These are phyloP conservation scores for Cryptoleucopteryx plumbea DNA, from an alignment of 2,113 vertebrate species.

Conservation along the genomic window DNA sequence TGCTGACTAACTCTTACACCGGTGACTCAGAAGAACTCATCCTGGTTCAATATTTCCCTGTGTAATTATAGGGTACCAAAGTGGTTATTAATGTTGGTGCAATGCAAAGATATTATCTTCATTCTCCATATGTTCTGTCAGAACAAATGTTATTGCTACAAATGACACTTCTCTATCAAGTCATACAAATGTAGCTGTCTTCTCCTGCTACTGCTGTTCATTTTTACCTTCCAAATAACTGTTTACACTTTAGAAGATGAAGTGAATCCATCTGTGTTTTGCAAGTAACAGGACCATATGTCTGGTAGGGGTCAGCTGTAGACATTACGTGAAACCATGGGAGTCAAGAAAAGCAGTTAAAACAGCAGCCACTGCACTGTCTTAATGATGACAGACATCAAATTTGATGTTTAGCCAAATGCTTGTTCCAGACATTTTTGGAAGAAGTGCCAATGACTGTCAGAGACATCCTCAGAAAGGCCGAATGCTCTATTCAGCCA, in stretches of 20 bases:
- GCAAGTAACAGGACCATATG: not conserved
- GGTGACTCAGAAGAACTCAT: not conserved
- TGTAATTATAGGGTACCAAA: not conserved
- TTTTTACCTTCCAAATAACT: conserved; percentile 18
- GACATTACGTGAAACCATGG: not conserved
- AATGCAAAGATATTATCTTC: not conserved
- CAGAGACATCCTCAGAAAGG: not conserved
- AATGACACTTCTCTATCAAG: not conserved
- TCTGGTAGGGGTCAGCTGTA: not conserved
- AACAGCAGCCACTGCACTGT: not conserved
- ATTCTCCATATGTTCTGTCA: not conserved
- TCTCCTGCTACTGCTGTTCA: not conserved
- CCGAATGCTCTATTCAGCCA: not conserved
- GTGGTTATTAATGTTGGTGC: not conserved
- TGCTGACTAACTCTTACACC: not conserved
- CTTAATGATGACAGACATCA: not conserved
- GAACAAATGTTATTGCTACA: not conserved
- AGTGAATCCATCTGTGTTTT: conserved; percentile 14
- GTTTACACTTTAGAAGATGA: not conserved
- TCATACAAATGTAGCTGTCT: not conserved
- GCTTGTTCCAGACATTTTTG: not conserved
- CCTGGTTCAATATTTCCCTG: not conserved
- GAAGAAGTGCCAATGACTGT: not conserved
- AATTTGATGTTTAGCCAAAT: not conserved
- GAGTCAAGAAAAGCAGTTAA: not conserved